Conservation (phyloP, 2,113 vertebrate genomes). For the Scortum barcoo region DNA sequence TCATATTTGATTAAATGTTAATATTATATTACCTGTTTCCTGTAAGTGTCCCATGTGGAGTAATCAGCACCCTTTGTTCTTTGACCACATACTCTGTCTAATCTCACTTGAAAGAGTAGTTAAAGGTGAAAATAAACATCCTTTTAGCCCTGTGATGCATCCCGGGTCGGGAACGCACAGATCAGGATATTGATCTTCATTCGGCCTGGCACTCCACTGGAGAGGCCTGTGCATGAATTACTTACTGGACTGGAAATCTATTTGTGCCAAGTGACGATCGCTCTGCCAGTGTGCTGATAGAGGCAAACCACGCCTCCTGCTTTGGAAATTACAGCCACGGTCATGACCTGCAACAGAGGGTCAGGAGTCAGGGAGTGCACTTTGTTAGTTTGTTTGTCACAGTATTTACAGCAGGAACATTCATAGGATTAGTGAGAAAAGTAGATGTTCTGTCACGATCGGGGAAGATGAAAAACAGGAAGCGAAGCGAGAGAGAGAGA, state of each 20-base stretch:
- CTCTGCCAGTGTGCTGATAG: conserved; percentile 38
- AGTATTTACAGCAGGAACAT: conserved; percentile 51
- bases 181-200: conserved; percentile 68
- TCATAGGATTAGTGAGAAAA: conserved; percentile 12
- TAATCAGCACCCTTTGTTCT: conserved; percentile 25
- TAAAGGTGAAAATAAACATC: conserved; percentile 43
- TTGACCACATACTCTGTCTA: conserved; percentile 20
- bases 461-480: conserved; percentile 62
- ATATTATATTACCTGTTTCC: neutral
- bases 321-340: conserved; percentile 19
- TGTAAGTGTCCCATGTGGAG: conserved; percentile 2
- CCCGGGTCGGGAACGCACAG: conserved; percentile 34
- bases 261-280: conserved; percentile 51
- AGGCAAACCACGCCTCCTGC: conserved; percentile 2
- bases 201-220: conserved; percentile 13
- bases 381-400: conserved; percentile 33
- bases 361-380: conserved; percentile 1
- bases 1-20: neutral
- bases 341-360: neutral
- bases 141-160: conserved; percentile 37
- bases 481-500: conserved; percentile 16
- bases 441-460: conserved; percentile 12
- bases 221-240: conserved; percentile 42
- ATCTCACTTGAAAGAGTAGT: conserved; percentile 29
- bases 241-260: conserved; percentile 44